Evolutionary conservation across 2,797 vertebrate species (phyloP).

Genomic region (Oreochromis grahami): DNA sequence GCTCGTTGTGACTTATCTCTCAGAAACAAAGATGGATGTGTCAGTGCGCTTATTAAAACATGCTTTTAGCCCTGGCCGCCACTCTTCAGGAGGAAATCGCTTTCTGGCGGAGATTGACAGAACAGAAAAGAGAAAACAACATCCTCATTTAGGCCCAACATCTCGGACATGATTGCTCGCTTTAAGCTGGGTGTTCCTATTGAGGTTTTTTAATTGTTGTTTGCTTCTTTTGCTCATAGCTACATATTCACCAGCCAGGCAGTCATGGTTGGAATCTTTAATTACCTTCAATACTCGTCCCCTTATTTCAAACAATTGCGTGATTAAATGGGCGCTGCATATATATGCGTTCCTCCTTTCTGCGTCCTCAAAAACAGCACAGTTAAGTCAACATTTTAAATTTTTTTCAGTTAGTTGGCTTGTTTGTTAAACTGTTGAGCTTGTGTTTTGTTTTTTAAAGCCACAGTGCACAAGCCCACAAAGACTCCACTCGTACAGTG

Average conservation of each 20-base stretch:
- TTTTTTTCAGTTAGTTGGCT: constrained; percentile 16
- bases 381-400: constrained; percentile 37
- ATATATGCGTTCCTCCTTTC: constrained; percentile 32
- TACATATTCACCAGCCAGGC: constrained; percentile 57
- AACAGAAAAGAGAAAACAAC: constrained; percentile 75
- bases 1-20: constrained; percentile 77
- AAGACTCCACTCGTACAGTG: constrained; percentile 31
- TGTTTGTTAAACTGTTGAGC: constrained; percentile 60
- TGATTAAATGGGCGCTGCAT: constrained; percentile 60
- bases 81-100: constrained; percentile 74
- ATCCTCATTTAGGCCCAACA: constrained; percentile 78
- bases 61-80: constrained; percentile 75
- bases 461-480: constrained; percentile 40
- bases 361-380: constrained; percentile 46
- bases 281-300: constrained; percentile 72
- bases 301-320: constrained; percentile 73
- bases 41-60: constrained; percentile 81
- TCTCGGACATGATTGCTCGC: constrained; percentile 76
- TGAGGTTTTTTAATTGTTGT: constrained; percentile 76
- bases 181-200: constrained; percentile 75
- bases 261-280: constrained; percentile 70
- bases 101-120: constrained; percentile 78
- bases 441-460: constrained; percentile 44
- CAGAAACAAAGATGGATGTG: constrained; percentile 80
- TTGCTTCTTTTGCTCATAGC: constrained; percentile 65